Percentiles rank a stretch among this genome's conserved stretches.
Evolutionary conservation across 2,113 vertebrate species (phyloP).

Genomic region (Junco hyemalis): DNA sequence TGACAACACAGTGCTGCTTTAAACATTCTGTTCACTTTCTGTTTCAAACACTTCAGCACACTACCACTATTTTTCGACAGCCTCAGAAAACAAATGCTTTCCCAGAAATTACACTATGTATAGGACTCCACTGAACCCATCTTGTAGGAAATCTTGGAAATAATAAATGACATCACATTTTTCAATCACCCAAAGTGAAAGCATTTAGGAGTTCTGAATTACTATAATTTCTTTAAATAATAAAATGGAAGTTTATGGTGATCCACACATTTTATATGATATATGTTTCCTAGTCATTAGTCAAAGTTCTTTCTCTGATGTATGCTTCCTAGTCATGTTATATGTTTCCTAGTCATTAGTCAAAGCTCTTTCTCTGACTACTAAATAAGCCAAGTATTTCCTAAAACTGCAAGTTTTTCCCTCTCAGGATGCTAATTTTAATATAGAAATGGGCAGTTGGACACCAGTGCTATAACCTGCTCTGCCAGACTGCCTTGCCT

Average conservation of each 20-base stretch:
- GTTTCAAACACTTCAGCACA: background rate
- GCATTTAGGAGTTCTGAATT: background rate
- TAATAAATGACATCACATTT: background rate
- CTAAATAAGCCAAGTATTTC: background rate
- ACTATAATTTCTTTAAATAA: background rate
- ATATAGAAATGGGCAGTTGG: background rate
- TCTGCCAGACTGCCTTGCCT: background rate
- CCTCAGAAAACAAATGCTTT: background rate
- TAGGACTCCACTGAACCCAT: background rate
- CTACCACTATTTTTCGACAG: background rate
- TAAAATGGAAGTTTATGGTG: background rate
- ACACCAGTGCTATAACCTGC: background rate
- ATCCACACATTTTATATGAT: background rate
- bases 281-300: background rate
- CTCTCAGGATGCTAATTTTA: background rate
- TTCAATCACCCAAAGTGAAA: background rate
- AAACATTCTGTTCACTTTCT: background rate
- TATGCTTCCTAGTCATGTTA: background rate
- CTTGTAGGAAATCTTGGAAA: background rate
- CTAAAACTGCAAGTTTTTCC: background rate
- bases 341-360: background rate
- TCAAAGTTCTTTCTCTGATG: background rate
- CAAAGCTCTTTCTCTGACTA: background rate
- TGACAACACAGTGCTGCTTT: background rate
- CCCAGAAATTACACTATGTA: background rate